Evolutionary conservation across 2,113 vertebrate genomes (phyloP), one percentile per base, ranked within the genome.

Genomic region (Dicaeum eximium): DNA sequence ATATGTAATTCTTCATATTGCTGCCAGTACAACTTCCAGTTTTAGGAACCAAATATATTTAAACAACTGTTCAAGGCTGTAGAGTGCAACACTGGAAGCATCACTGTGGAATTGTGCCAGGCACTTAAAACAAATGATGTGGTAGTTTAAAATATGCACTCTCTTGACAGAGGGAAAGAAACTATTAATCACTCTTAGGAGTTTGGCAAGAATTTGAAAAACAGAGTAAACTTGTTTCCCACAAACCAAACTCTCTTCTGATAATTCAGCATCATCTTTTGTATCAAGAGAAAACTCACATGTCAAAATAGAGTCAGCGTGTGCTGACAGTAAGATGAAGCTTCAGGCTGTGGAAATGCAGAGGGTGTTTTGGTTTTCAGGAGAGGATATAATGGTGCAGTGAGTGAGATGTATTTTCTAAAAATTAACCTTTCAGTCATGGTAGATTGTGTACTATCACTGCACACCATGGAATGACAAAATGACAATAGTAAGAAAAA

Each of bases 131-230:
- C 31, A 77, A 77, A 2, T 86, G 86, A 95, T 69, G 70, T 89
- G 73, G 24, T 82, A 7, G 53, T 40, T 95, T 57, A 79, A 96
- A 95, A 79, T 86, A 96, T 77, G 78, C 45, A 35, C 57, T 79
- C 56, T 56, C 74, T 86, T 91, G 95, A 93, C 80, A 89, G 80
- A 54, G 53, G 54, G 45, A 42, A 62, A 65, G 56, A 74, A 91
- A 60, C 40, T 57, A 86, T 87, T 94, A 84, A 95, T 95, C 86
- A 65, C 17, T 33, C 40, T 44, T 45, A 95, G 40, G 61, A 92
- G 28, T 45, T 92, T 90, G 88, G 80, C 75, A 86, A n/a, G 56
- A 30, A 38, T 31, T 42, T 86, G 20, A 71, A 86, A 71, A 81
- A 30, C 40, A 58, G 25, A 58, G 37, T 54, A 71, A 94, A 54